Base-by-base conservation (phyloP, 2,888 invertebrate species). In the Pristionchus maxplancki region DNA sequence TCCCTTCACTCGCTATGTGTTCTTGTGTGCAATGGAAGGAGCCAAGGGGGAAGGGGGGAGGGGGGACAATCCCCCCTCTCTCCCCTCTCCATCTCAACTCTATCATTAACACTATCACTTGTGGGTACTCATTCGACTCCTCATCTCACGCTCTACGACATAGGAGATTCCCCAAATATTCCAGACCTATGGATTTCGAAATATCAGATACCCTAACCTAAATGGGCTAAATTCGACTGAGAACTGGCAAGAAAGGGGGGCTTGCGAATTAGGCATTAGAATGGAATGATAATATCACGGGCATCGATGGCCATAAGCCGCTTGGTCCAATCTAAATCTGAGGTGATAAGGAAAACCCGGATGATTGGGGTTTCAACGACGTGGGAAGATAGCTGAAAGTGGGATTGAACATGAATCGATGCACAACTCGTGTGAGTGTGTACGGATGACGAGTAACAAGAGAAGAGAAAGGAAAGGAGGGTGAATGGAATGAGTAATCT, bases 11-110 rank as follows among this genome's bases (percentile, higher is more conserved):
- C 74, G 37, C 74, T 74, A 74, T 74, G 74, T 74, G 74, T 74
- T 74, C 74, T 74, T 74, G 74, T 74, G 74, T 74, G 74, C 74
- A 74, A 74, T 74, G 74, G 74, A 74, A 74, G 74, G 50, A 81
- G 50, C 81, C 50, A 81, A 50, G 81, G 50, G 81, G 48, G 81
- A 81, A 81, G 48, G 37, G 81, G n/a, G n/a, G n/a, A n/a, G n/a
- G 78, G 40, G 78, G 37, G 81, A 81, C 81, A 81, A 81, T 50
- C 81, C 44, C 37, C 50, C 28, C 81, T 81, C 50, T 28, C 81
- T 31, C 50, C 50, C 48, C 37, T 20, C 74, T 74, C 50, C 48
- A 17, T 20, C 74, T 74, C 74, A 74, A 74, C 74, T 74, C 74
- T 74, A 74, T 50, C 50, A 81, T 48, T 50, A 50, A 81, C 81